Conservation (phyloP, 2,113 vertebrate genomes). For the Choloepus hoffmanni region DNA sequence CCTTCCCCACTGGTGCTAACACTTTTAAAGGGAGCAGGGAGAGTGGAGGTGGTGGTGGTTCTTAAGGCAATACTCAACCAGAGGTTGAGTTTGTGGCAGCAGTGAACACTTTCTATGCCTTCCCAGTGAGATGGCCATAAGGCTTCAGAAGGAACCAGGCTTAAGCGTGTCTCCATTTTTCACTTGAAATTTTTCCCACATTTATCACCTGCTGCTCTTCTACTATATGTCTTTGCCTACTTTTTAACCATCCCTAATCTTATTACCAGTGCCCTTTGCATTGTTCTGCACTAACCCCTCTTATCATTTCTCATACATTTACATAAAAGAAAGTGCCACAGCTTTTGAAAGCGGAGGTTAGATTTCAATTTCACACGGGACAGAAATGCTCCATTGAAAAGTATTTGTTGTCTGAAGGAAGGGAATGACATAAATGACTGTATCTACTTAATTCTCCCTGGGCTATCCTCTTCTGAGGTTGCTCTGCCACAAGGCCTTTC, state of each 20-base stretch:
- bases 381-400: not conserved
- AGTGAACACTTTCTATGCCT: not conserved
- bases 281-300: not conserved
- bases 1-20: not conserved
- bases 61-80: not conserved
- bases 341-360: not conserved
- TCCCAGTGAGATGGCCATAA: not conserved
- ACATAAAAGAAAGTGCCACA: not conserved
- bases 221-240: not conserved
- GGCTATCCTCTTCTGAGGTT: not conserved
- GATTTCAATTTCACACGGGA: not conserved
- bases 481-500: not conserved
- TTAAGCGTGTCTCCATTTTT: not conserved
- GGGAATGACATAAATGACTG: not conserved
- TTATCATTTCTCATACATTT: not conserved
- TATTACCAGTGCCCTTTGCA: not conserved
- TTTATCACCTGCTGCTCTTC: not conserved
- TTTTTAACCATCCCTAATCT: not conserved
- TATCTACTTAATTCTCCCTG: not conserved
- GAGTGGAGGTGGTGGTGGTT: not conserved
- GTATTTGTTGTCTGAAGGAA: not conserved
- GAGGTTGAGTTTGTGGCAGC: not conserved
- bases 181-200: not conserved
- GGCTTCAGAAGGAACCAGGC: not conserved
- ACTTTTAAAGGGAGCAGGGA: not conserved